Evolutionary conservation across 2,888 invertebrate species (phyloP), one percentile per base, ranked within the genome.

Genomic region (Crepidodera aurea): DNA sequence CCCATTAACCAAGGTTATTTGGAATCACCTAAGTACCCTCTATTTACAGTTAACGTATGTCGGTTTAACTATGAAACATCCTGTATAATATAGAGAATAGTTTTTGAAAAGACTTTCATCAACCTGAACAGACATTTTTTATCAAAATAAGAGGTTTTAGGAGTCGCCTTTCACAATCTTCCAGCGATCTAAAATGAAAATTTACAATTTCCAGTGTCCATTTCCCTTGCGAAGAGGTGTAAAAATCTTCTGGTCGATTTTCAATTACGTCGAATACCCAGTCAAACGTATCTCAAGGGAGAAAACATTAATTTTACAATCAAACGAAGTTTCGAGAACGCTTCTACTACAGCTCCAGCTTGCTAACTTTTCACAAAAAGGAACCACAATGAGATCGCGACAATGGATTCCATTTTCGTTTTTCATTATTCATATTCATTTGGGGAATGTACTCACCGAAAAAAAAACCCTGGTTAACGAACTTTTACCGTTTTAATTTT

Each of bases 371-470:
- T 29, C n/a, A n/a, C n/a, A n/a, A n/a, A n/a, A 51, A 42, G 40
- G 53, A 53, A 25, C 51, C 51, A 39, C 39, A 51, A 51, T 51
- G 39, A 39, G 39, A 51, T 51, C 16, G 27, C 40, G 27, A 53
- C 53, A 53, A 53, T 27, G 40, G 29, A 40, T 27, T 53, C 40
- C 53, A 40, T 53, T 53, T 53, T 29, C 32, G 53, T 40, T 40
- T 53, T 53, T 53, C 40, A 53, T 53, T 42, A 53, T 53, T 53
- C 40, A 53, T 40, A 53, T 53, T 53, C 53, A 40, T 53, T 40
- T 42, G 15, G 7, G n/a, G 40, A 51, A 40, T 40, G 40, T 40
- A 53, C 27, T 53, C 39, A 25, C n/a, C n/a, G n/a, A n/a, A n/a
- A n/a, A n/a, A n/a, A n/a, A n/a, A n/a, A n/a, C n/a, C n/a, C n/a